These are phyloP conservation scores for Drosophila histrio DNA, from an alignment of 2,888 invertebrate genomes.

Conservation along the genomic window DNA sequence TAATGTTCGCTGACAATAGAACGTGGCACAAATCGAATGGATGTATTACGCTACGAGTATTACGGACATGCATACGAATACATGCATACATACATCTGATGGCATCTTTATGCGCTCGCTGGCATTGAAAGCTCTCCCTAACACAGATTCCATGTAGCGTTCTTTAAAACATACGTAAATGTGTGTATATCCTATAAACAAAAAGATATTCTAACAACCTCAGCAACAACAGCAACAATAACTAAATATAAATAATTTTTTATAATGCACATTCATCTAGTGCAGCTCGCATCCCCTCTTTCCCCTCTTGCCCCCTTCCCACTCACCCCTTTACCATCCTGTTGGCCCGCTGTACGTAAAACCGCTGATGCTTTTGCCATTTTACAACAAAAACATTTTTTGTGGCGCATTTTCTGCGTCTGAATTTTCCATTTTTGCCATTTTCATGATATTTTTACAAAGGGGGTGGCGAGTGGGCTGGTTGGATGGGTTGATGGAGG, in stretches of 20 bases:
- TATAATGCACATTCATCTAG: constrained; percentile 57
- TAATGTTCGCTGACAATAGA: constrained; percentile 53
- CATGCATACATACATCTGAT: neutral
- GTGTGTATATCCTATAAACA: constrained; percentile 19
- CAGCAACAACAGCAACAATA: constrained; percentile 27
- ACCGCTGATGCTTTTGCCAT: constrained; percentile 26
- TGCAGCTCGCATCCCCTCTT: neutral
- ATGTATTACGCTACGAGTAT: constrained; percentile 13
- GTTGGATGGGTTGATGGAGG: neutral
- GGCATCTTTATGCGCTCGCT: constrained; percentile 19
- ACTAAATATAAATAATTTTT: constrained; percentile 67
- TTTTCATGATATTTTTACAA: constrained; percentile 72
- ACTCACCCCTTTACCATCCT: neutral
- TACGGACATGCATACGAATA: neutral
- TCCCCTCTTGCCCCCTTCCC: no score
- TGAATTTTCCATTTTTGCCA: constrained; percentile 75
- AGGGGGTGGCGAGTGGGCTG: constrained; percentile 16
- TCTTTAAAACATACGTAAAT: constrained; percentile 7
- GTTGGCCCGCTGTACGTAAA: neutral
- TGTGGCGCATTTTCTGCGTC: constrained; percentile 76
- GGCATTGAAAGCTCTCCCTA: constrained; percentile 47
- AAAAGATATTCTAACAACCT: constrained; percentile 22
- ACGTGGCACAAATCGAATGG: constrained; percentile 28
- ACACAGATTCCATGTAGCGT: constrained; percentile 43
- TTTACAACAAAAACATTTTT: constrained; percentile 70